These are phyloP conservation scores for Trachelus tabidus DNA, from an alignment of 2,888 invertebrate species.

Conservation along the genomic window DNA sequence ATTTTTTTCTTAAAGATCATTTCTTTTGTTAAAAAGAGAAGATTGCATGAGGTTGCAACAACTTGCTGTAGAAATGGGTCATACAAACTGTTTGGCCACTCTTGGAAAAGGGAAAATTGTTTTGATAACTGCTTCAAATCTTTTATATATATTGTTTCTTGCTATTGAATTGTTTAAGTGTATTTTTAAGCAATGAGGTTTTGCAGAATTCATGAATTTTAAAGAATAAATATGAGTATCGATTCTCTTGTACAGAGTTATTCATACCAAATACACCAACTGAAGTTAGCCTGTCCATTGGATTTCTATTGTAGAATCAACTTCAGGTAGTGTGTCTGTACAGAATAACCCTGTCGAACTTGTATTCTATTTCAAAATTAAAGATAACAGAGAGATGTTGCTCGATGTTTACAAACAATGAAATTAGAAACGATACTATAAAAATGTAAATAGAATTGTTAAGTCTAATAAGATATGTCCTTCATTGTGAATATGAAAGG, in stretches of 20 bases:
- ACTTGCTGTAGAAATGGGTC: slow-evolving; percentile 9
- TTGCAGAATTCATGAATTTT: not conserved
- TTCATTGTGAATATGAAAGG: not conserved
- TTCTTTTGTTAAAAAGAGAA: not conserved
- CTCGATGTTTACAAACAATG: not conserved
- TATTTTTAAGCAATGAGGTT: not conserved
- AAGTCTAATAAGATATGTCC: not conserved
- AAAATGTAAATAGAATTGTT: not conserved
- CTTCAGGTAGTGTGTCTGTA: not conserved
- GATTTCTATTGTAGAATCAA: not conserved
- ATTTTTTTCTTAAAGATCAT: not conserved
- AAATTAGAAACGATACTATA: not conserved
- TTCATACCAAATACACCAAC: no score
- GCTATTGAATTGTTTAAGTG: not conserved
- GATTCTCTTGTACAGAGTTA: no score
- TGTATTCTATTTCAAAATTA: not conserved
- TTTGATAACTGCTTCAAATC: slow-evolving; percentile 13
- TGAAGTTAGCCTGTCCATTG: no score
- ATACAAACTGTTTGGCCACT: not conserved
- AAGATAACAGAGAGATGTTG: not conserved
- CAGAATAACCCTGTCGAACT: not conserved
- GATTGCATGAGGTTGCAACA: not conserved
- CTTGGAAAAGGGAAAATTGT: slow-evolving; percentile 12
- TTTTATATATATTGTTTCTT: not conserved
- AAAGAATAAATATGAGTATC: not conserved